Conservation (phyloP, 2,888 invertebrate species). For the Drosophila borborema region DNA sequence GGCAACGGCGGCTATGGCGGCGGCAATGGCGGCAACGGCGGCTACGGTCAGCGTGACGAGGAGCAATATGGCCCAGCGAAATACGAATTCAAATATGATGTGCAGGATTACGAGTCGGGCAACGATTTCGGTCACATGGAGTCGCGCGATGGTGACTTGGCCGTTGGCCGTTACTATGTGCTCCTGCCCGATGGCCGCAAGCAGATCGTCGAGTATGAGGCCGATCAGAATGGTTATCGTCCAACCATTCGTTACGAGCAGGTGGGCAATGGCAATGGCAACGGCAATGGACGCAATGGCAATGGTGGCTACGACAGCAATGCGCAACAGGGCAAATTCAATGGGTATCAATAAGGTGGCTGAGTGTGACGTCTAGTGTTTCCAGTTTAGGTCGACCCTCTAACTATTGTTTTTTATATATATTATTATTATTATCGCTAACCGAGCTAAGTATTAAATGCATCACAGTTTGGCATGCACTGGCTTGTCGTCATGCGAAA, state of each 20-base stretch:
- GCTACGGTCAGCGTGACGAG: conserved; percentile 77
- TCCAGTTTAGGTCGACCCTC: conserved; percentile 65
- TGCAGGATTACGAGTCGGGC: conserved; percentile 88
- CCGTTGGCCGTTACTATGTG: conserved; percentile 89
- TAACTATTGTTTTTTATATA: conserved; percentile 50
- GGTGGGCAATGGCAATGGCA: conserved; percentile 83
- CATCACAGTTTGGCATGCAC: conserved; percentile 51
- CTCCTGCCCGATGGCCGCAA: conserved; percentile 89
- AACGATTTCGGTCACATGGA: conserved; percentile 90
- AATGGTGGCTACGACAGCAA: conserved; percentile 82
- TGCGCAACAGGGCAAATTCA: conserved; percentile 80
- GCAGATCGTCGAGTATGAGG: conserved; percentile 90
- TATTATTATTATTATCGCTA: conserved; percentile 27
- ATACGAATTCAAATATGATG: conserved; percentile 89
- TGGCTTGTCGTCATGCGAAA: conserved; percentile 22
- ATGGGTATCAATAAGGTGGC: conserved; percentile 80
- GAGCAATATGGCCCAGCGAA: conserved; percentile 88
- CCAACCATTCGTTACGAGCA: conserved; percentile 90
- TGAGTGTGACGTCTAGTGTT: conserved; percentile 43
- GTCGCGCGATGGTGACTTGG: conserved; percentile 87
- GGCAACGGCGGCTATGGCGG: conserved; percentile 57
- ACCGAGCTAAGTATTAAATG: conserved; percentile 62
- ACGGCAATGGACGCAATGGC: conserved; percentile 71
- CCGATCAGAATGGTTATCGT: conserved; percentile 89
- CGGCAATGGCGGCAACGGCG: conserved; percentile 35